Evolutionary conservation across 2,888 invertebrate genomes (phyloP), one percentile per base, ranked within the genome.

Genomic region (Coenonympha glycerion): DNA sequence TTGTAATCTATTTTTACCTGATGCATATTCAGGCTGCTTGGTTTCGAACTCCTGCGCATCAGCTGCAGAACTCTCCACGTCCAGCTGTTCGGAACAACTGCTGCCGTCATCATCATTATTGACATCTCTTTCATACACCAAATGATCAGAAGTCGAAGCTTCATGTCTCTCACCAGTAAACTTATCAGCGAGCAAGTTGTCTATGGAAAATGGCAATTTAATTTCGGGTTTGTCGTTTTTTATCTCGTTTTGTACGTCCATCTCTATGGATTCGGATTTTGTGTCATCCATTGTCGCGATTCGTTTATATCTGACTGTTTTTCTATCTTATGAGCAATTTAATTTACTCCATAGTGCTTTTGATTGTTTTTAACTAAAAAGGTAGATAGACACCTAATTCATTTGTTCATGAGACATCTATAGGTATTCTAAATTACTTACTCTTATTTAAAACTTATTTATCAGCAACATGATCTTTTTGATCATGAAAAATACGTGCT

Each of bases 201-300:
- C 86, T 39, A 87, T 87, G 0, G 86, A 87, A 64, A 87, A 87
- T 0, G 85, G 68, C 6, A 86, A 55, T 63, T 79, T 83, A 0
- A 64, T 54, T 52, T 84, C 85, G 0, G 41, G 55, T 67, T 69
- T 83, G 41, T 76, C 77, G 2, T 53, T 52, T 69, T 74, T 79
- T 34, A 56, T 53, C 47, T 61, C 65, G 3, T 56, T 31, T 53
- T 58, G 52, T 54, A 47, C 19, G 6, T 45, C 30, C 26, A 76
- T 73, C 19, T 57, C 61, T 26, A 56, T 52, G 16, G 56, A 37
- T 44, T 60, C 60, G 2, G 53, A 22, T 40, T 56, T 58, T 1
- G 46, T 28, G 19, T 53, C 31, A 21, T 49, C 47, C 57, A 57
- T 57, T 21, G n/a, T n/a, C n/a, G n/a, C n/a, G n/a, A n/a, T n/a